phyloP scores from a whole-genome alignment of 2,797 vertebrate species.

The Lerista edwardsae region DNA sequence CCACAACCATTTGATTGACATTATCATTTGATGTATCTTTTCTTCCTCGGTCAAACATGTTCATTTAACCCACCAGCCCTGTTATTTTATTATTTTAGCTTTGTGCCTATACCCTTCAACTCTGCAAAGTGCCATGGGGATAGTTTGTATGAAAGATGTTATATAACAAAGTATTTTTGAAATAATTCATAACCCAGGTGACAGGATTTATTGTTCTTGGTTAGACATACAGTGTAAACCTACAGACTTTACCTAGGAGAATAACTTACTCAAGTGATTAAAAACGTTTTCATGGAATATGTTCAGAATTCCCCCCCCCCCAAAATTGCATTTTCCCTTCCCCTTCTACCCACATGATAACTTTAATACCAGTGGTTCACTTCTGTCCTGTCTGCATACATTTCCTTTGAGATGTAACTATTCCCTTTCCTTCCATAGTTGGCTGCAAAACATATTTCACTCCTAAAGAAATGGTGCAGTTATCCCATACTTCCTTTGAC shows the following conservation, averaged over 20 bases:
- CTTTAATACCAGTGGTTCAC: background rate
- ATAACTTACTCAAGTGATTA: background rate
- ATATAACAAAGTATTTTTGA: background rate
- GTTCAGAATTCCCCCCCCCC: accelerated
- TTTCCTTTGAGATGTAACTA: background rate
- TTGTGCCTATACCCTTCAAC: background rate
- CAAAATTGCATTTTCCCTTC: background rate
- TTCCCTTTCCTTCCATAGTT: background rate
- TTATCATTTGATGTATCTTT: background rate
- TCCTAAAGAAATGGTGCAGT: background rate
- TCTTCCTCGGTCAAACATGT: background rate
- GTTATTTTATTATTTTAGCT: slow-evolving; percentile 24
- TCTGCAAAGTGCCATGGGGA: background rate
- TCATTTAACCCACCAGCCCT: background rate
- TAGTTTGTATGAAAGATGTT: background rate
- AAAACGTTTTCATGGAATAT: slow-evolving; percentile 10
- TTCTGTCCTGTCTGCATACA: background rate
- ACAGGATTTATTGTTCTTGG: accelerated
- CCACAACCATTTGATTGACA: background rate
- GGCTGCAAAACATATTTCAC: background rate
- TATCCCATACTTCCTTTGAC: background rate
- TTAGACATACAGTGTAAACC: background rate
- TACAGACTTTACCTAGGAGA: background rate
- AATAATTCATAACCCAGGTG: background rate
- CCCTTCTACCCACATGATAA: background rate